Evolutionary conservation across 2,797 vertebrate genomes (phyloP).

Genomic region (Pitangus sulphuratus): DNA sequence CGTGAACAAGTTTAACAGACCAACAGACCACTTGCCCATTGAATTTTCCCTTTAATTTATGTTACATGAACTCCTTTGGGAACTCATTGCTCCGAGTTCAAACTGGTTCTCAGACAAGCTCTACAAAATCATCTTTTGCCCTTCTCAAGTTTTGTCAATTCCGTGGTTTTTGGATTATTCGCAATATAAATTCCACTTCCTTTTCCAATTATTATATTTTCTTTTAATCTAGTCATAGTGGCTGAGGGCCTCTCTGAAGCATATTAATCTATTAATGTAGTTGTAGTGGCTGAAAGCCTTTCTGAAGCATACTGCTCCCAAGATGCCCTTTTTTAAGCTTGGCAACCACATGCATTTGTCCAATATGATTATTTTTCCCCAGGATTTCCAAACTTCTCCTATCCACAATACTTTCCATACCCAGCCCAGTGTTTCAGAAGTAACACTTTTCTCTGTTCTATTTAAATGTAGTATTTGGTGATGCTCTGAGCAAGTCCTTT

Average conservation of each 20-base stretch:
- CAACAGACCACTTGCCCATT: not conserved
- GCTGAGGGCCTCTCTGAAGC: not conserved
- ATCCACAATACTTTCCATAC: not conserved
- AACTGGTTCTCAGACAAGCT: not conserved
- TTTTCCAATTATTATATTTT: not conserved
- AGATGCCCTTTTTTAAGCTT: not conserved
- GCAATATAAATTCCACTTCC: not conserved
- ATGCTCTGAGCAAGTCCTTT: not conserved
- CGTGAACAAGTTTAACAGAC: not conserved
- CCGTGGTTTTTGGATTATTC: not conserved
- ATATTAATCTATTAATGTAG: not conserved
- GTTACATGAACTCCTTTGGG: not conserved
- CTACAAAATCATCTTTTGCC: not conserved
- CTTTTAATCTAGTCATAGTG: not conserved
- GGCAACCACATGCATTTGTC: not conserved
- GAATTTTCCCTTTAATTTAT: not conserved
- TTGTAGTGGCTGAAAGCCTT: not conserved
- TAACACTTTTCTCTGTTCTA: not conserved
- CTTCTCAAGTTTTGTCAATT: not conserved
- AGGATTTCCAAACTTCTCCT: not conserved
- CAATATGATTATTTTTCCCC: not conserved
- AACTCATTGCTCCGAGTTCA: not conserved
- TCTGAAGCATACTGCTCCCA: not conserved
- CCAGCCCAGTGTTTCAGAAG: not conserved
- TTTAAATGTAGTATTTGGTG: not conserved